These are phyloP conservation scores for Marronus borbonicus DNA, from an alignment of 2,888 invertebrate species.

Conservation along the genomic window DNA sequence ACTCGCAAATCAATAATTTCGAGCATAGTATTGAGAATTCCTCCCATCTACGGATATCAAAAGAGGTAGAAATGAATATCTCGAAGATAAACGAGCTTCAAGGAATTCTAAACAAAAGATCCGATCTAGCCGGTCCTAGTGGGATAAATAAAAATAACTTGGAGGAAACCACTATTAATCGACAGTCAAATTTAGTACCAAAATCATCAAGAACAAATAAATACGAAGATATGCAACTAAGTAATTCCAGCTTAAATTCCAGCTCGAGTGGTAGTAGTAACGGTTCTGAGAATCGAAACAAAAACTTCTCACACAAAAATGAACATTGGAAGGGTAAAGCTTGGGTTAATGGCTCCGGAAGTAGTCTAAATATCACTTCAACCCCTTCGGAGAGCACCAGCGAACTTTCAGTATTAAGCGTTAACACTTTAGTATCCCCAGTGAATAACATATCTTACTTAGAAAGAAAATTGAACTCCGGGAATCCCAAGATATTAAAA, in stretches of 20 bases:
- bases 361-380: constrained; percentile 65
- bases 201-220: constrained; percentile 52
- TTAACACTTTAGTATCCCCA: constrained; percentile 54
- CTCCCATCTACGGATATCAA: constrained; percentile 22
- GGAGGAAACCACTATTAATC: constrained; percentile 70
- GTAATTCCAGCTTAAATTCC: constrained; percentile 75
- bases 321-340: constrained; percentile 66
- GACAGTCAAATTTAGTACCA: constrained; percentile 42
- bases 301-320: constrained; percentile 58
- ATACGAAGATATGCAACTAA: constrained; percentile 68
- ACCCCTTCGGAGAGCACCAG: constrained; percentile 67
- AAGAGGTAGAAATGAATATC: constrained; percentile 46
- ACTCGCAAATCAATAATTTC: constrained; percentile 22
- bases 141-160: constrained; percentile 73
- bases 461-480: constrained; percentile 46
- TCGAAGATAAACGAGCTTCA: constrained; percentile 50
- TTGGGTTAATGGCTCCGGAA: constrained; percentile 66
- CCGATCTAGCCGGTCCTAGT: constrained; percentile 62
- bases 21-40: constrained; percentile 2
- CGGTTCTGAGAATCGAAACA: constrained; percentile 69
- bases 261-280: constrained; percentile 72
- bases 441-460: constrained; percentile 51
- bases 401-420: constrained; percentile 64
- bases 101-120: constrained; percentile 46
- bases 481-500: constrained; percentile 64